Conservation (phyloP, 92 coral and sea anemone genomes). For the Palythoa grandiflora region DNA sequence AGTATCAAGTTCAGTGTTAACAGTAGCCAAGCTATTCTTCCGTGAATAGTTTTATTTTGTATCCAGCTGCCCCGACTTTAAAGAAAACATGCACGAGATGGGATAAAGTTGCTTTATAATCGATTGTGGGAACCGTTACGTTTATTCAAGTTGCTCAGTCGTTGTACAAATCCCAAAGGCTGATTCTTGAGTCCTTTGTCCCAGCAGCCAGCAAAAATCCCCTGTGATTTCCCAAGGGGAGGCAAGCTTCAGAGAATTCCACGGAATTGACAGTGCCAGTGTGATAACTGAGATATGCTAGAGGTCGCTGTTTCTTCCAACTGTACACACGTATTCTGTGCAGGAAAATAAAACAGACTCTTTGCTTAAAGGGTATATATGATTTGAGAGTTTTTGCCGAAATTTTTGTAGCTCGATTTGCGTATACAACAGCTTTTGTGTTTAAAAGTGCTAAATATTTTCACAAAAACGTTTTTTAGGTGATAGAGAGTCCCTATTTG, state of each 20-base stretch:
- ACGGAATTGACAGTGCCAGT: slow-evolving; percentile 76
- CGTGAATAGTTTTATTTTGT: no score
- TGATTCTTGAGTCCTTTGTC: slow-evolving; percentile 91
- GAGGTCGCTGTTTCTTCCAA: slow-evolving; percentile 87
- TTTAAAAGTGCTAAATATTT: no score
- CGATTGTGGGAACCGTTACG: no score
- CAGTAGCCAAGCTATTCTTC: no score
- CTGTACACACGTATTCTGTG: slow-evolving; percentile 67
- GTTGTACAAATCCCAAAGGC: slow-evolving; percentile 95
- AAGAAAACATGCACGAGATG: neutral
- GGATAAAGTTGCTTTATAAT: neutral
- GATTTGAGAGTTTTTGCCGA: no score
- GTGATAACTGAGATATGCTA: slow-evolving; percentile 90
- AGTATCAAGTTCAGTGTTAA: no score
- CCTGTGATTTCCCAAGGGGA: slow-evolving; percentile 29
- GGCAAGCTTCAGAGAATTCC: slow-evolving; percentile 75
- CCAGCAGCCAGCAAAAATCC: slow-evolving; percentile 91
- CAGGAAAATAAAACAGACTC: neutral
- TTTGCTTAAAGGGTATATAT: neutral
- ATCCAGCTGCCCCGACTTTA: neutral
- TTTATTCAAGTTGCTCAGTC: slow-evolving; percentile 4
- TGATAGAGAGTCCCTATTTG: no score
- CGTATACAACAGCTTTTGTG: no score
- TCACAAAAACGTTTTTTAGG: no score
- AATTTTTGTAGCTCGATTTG: no score